These are phyloP conservation scores for Opisthocomus hoazin DNA, from an alignment of 2,113 vertebrate species.

Conservation along the genomic window DNA sequence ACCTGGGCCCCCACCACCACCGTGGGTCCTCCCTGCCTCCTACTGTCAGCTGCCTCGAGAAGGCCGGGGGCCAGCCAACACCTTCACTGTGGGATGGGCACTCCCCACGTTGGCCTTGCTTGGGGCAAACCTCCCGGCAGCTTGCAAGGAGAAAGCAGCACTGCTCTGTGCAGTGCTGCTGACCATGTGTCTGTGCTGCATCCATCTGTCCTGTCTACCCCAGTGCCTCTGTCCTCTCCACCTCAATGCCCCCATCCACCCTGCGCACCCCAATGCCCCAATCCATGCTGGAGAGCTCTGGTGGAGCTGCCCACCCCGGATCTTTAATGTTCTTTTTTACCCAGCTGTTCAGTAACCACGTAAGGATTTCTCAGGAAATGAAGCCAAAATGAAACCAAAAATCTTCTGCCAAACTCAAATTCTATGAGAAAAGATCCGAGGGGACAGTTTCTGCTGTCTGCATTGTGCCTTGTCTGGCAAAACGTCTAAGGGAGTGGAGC, in stretches of 20 bases:
- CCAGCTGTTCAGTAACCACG: neutral
- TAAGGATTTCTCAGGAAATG: neutral
- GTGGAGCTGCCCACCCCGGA: neutral
- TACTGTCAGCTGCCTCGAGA: neutral
- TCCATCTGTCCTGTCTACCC: neutral
- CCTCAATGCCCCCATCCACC: too few species aligned
- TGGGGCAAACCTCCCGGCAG: neutral
- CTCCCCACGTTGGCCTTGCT: accelerated
- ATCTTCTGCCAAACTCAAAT: neutral
- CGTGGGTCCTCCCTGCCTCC: neutral
- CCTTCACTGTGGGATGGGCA: neutral
- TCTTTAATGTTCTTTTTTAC: neutral
- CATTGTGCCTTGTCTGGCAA: neutral
- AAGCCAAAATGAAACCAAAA: neutral
- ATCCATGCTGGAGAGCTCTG: neutral
- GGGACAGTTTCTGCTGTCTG: neutral
- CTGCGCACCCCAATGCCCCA: neutral
- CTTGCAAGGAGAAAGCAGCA: neutral
- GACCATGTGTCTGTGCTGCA: neutral
- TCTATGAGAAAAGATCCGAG: neutral
- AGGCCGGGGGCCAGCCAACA: neutral
- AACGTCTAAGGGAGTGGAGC: accelerated
- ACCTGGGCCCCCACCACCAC: neutral
- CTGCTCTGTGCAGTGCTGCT: neutral
- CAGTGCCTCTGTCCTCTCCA: too few species aligned